Percentiles rank a stretch among this genome's conserved stretches.
Conservation (phyloP, 2,797 vertebrate species). For the Apodemus agrarius region DNA sequence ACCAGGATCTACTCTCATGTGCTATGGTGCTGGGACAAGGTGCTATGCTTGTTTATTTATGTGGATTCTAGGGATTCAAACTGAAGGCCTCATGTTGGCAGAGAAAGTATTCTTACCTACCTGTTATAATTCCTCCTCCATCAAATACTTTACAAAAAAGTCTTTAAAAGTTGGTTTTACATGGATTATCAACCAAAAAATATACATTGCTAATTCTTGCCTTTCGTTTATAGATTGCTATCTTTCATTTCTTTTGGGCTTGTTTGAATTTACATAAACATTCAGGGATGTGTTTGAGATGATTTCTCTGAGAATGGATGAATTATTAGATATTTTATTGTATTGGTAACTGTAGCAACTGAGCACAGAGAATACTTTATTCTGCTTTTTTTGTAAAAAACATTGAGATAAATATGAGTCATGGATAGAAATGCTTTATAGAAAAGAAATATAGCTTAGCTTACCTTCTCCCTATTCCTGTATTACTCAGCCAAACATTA, state of each 20-base stretch:
- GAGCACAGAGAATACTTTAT: not conserved
- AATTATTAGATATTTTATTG: constrained; percentile 1
- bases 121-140: not conserved
- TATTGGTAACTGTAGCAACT: not conserved
- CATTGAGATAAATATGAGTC: constrained; percentile 35
- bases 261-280: not conserved
- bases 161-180: not conserved
- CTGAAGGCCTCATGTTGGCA: not conserved
- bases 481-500: constrained; percentile 67
- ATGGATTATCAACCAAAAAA: not conserved
- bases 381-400: constrained; percentile 47
- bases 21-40: too few relatives aligned
- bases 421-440: constrained; percentile 37
- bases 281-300: not conserved
- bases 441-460: constrained; percentile 62
- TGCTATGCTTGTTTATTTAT: not conserved
- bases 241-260: not conserved
- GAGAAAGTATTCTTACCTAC: not conserved
- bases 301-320: not conserved
- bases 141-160: not conserved
- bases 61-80: not conserved
- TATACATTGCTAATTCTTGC: not conserved
- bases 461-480: constrained; percentile 30
- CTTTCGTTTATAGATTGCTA: not conserved
- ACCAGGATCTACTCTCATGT: not conserved